Evolutionary conservation across 1,140 invertebrate species (phyloP).

Genomic region (Asobara japonica): DNA sequence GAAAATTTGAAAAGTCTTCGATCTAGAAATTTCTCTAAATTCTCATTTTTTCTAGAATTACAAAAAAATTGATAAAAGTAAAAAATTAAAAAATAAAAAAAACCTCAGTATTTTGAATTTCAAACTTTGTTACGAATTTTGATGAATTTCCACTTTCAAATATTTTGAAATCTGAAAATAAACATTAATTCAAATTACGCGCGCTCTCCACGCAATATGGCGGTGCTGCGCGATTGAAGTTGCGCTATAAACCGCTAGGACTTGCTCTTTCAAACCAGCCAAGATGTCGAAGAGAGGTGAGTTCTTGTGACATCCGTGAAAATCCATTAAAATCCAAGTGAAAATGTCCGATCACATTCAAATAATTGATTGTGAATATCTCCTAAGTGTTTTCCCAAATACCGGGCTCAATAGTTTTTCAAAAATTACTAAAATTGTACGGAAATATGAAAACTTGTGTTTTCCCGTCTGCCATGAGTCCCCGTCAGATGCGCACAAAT

Average conservation of each 20-base stretch:
- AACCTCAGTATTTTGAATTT: background rate
- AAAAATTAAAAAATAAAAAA: background rate
- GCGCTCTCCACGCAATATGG: no score
- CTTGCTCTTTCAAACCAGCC: slow-evolving; percentile 52
- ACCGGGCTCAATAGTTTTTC: slow-evolving; percentile 29
- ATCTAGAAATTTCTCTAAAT: no score
- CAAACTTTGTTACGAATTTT: background rate
- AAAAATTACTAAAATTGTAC: slow-evolving; percentile 37
- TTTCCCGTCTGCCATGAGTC: slow-evolving; percentile 2
- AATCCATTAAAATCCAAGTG: slow-evolving; percentile 57
- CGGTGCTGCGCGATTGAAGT: background rate
- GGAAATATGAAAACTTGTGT: background rate
- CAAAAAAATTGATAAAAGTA: no score
- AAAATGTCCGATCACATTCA: slow-evolving; percentile 21
- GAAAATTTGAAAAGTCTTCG: no score
- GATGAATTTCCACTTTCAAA: background rate
- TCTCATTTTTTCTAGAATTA: no score
- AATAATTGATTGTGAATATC: slow-evolving; percentile 21
- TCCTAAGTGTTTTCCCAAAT: slow-evolving; percentile 10
- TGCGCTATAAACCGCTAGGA: background rate
- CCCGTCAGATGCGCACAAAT: background rate
- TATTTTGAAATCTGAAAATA: no score
- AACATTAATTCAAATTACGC: no score
- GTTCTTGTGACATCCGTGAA: slow-evolving; percentile 41
- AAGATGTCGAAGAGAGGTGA: slow-evolving; percentile 72